These are phyloP conservation scores for Chrysotoxum bicinctum DNA, from an alignment of 2,888 invertebrate species.

Conservation along the genomic window DNA sequence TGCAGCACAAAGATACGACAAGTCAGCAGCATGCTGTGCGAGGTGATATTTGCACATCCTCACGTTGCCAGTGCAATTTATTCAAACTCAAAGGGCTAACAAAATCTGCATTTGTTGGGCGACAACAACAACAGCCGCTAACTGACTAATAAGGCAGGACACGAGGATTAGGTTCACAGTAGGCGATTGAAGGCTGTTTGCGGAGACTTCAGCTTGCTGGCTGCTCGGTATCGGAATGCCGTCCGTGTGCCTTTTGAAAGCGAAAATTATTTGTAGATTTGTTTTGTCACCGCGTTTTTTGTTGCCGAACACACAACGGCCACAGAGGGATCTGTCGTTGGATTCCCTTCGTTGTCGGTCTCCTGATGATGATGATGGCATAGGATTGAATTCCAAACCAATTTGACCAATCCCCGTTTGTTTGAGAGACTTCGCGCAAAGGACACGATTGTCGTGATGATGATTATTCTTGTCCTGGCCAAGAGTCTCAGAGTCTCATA, in stretches of 20 bases:
- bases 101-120: conserved; percentile 59
- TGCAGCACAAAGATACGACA: conserved; percentile 59
- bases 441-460: conserved; percentile 73
- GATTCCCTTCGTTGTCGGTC: conserved; percentile 12
- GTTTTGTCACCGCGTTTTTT: conserved; percentile 69
- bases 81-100: conserved; percentile 62
- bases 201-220: conserved; percentile 18
- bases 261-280: conserved; percentile 73
- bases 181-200: conserved; percentile 41
- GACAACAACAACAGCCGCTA: conserved; percentile 54
- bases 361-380: conserved; percentile 36
- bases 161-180: conserved; percentile 68
- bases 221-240: conserved; percentile 35
- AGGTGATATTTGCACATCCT: conserved; percentile 70
- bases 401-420: conserved; percentile 69
- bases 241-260: conserved; percentile 58
- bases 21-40: conserved; percentile 63
- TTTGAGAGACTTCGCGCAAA: conserved; percentile 40
- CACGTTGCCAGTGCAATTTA: conserved; percentile 64
- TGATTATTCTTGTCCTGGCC: conserved; percentile 62
- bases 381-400: conserved; percentile 67
- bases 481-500: neutral
- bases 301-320: conserved; percentile 19
- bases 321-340: conserved; percentile 1
- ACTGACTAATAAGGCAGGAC: conserved; percentile 72